A percentile compares a stretch with the other conserved stretches of the same genome.
phyloP scores from a whole-genome alignment of 2,888 invertebrate species.

The Parthenolecanium corni region DNA sequence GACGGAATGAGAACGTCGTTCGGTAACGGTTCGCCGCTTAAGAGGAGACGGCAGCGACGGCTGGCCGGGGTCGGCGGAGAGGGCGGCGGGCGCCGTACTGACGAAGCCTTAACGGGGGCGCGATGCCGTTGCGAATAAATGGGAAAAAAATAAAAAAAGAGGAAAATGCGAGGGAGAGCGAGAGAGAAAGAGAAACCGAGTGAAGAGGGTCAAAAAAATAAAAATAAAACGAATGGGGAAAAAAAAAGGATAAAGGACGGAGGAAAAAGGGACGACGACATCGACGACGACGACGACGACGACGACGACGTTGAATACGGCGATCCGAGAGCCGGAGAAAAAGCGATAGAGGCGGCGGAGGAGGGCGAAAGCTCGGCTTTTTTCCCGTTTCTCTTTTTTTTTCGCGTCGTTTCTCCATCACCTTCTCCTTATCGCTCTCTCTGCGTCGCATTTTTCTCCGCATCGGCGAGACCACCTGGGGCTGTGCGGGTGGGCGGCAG shows the following conservation, averaged over 20 bases:
- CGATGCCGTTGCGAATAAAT: neutral
- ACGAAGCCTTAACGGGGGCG: constrained; percentile 19
- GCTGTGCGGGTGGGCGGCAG: no score
- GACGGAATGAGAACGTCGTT: constrained; percentile 28
- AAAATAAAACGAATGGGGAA: neutral
- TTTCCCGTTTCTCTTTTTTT: no score
- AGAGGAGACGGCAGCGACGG: no score
- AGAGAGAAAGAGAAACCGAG: no score
- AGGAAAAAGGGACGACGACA: constrained; percentile 17
- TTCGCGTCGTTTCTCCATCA: no score
- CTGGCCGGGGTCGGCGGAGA: neutral
- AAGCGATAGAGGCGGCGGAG: neutral
- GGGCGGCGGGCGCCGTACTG: constrained; percentile 25
- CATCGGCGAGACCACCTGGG: constrained; percentile 25
- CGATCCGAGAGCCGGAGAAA: neutral
- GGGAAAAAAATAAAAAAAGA: neutral
- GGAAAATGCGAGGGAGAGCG: no score
- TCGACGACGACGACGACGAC: constrained; percentile 15
- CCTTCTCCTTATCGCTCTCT: neutral
- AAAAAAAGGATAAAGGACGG: constrained; percentile 8
- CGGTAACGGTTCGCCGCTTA: constrained; percentile 22
- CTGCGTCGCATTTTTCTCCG: constrained; percentile 1
- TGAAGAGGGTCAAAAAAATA: no score
- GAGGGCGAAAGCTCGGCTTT: no score
- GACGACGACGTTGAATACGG: constrained; percentile 11